phyloP scores from a whole-genome alignment of 1,140 invertebrate species.

The Zaprionus vittiger region DNA sequence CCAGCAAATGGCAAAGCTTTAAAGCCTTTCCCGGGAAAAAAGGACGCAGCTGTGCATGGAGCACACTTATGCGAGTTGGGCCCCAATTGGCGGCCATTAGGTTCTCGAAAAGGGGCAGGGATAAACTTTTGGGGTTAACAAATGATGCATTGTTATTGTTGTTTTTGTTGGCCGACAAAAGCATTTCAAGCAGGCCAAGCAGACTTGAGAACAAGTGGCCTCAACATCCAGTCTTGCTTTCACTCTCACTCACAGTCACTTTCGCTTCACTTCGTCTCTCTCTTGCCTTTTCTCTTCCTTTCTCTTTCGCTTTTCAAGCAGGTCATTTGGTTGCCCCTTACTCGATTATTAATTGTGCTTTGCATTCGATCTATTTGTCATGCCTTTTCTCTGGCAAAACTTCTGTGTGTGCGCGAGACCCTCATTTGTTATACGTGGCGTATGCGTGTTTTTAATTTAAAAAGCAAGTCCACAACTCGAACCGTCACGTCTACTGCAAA shows the following conservation, averaged over 20 bases:
- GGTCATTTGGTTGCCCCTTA: slow-evolving; percentile 37
- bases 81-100: slow-evolving; percentile 21
- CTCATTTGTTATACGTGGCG: slow-evolving; percentile 43
- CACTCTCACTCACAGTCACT: slow-evolving; percentile 3
- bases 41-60: slow-evolving; percentile 25
- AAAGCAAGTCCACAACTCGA: slow-evolving; percentile 18
- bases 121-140: slow-evolving; percentile 38
- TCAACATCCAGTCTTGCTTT: neutral
- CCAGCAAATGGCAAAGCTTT: neutral
- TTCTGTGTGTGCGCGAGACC: slow-evolving; percentile 8
- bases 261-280: neutral
- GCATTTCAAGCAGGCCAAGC: slow-evolving; percentile 8
- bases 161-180: slow-evolving; percentile 10
- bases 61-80: neutral
- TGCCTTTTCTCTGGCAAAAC: slow-evolving; percentile 27
- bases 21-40: neutral
- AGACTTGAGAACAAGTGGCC: slow-evolving; percentile 10
- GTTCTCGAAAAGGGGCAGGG: slow-evolving; percentile 1
- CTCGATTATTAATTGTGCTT: slow-evolving; percentile 54
- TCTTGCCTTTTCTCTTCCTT: neutral
- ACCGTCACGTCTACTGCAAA: slow-evolving; percentile 37
- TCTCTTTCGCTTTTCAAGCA: neutral
- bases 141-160: slow-evolving; percentile 44
- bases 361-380: slow-evolving; percentile 53
- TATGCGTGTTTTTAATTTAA: slow-evolving; percentile 50